These are phyloP conservation scores for Helicoverpa armigera DNA, from an alignment of 1,140 invertebrate species.

Conservation along the genomic window DNA sequence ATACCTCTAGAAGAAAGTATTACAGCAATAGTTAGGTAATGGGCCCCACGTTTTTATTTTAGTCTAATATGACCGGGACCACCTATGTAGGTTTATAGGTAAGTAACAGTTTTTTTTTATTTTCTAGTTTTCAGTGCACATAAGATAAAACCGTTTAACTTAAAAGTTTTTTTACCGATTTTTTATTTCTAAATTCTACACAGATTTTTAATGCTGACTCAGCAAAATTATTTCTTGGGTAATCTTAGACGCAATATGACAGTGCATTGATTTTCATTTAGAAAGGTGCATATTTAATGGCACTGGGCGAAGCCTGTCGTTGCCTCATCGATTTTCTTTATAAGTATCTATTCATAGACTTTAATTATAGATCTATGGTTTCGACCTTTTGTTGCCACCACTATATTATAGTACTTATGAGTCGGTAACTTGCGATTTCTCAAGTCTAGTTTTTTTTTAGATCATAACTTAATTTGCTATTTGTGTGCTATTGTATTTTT, in stretches of 20 bases:
- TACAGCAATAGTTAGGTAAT: too few species aligned
- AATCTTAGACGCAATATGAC: not conserved
- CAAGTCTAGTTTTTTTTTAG: not conserved
- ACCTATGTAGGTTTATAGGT: too few species aligned
- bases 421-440: not conserved
- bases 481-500: not conserved
- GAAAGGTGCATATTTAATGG: slow-evolving; percentile 26
- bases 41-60: too few species aligned
- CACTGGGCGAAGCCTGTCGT: slow-evolving; percentile 11
- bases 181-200: too few species aligned
- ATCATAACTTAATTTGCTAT: not conserved
- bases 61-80: too few species aligned
- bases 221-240: not conserved
- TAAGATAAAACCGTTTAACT: too few species aligned
- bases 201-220: not conserved
- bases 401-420: not conserved
- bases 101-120: too few species aligned
- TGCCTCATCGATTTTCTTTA: slow-evolving; percentile 22
- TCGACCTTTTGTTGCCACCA: not conserved
- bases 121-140: too few species aligned
- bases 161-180: too few species aligned
- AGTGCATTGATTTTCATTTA: slow-evolving; percentile 6
- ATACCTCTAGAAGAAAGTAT: too few species aligned
- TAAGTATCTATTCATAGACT: slow-evolving; percentile 20
- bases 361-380: slow-evolving; percentile 16